Evolutionary conservation across 2,113 vertebrate species (phyloP).

Genomic region (Menura novaehollandiae): DNA sequence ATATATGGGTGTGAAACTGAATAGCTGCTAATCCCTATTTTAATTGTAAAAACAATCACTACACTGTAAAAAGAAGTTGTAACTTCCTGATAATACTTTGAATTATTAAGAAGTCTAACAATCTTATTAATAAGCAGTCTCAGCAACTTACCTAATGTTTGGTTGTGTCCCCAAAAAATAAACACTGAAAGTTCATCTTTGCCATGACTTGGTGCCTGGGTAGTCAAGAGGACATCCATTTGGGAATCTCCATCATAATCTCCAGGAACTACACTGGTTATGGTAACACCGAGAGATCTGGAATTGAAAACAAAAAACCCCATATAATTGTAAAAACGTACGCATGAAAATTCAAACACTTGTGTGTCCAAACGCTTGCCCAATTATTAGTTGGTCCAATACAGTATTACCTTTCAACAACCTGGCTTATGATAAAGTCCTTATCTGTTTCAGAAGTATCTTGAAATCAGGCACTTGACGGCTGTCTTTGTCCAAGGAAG

Average conservation of each 20-base stretch:
- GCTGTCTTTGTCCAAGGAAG: neutral
- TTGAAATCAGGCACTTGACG: neutral
- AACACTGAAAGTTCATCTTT: constrained; percentile 62
- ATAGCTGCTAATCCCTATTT: neutral
- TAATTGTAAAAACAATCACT: neutral
- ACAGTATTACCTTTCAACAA: neutral
- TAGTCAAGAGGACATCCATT: constrained; percentile 94
- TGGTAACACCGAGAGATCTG: constrained; percentile 63
- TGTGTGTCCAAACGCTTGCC: neutral
- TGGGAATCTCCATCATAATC: constrained; percentile 98
- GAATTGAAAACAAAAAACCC: neutral
- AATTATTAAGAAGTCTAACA: neutral
- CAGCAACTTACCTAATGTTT: constrained; percentile 83
- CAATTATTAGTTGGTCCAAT: neutral
- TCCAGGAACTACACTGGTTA: constrained; percentile 94
- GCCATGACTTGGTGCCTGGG: constrained; percentile 25
- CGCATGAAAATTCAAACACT: neutral
- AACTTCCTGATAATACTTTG: neutral
- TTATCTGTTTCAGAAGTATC: neutral
- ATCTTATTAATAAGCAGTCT: neutral
- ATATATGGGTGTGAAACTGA: neutral
- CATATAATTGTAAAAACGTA: neutral
- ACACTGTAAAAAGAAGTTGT: neutral
- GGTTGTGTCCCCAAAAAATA: constrained; percentile 95
- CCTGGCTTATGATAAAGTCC: neutral